Evolutionary conservation across 2,113 vertebrate species (phyloP), one percentile per base, ranked within the genome.

Genomic region (Oceanodroma tethys): DNA sequence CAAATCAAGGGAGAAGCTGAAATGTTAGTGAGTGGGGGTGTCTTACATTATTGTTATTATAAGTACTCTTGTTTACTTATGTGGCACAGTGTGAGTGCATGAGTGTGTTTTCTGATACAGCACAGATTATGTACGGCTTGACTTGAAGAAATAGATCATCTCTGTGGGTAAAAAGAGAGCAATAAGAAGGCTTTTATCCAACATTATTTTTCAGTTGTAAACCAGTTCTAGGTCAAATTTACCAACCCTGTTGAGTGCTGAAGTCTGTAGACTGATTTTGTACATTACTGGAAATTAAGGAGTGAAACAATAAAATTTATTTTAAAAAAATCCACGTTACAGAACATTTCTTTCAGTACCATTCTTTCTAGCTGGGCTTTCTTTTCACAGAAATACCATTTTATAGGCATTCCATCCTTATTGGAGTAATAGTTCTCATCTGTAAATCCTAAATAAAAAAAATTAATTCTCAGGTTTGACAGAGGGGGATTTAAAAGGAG

Each of bases 221-320:
- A 90, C 34, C 10, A 47, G n/a, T 79, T 71, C 13, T 81, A 66
- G 10, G 19, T 53, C 48, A 88, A 73, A 91, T 80, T 62, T 81
- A 26, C 23, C 17, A 59, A 85, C 32, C 36, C 60, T 16, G 16
- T 68, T 95, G 74, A 94, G 45, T 75, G 20, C 52, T 95, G 75
- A 95, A 96, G 52, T 81, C 85, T 95, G 17, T 81, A 87, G 75
- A 71, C 58, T 68, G 45, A 76, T 90, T 97, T 93, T 81, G n/a
- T 91, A 78, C 23, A 84, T 93, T 96, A 96, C 72, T 95, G 67
- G 38, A 96, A 97, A 92, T 96, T 72, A 96, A 95, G 38, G 29
- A 94, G 8, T 62, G 42, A 95, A 80, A 93, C 59, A 86, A 80
- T 91, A 93, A 86, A 88, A 86, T 85, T 71, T 62, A 92, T 92